Percentiles rank a stretch among this genome's conserved stretches.
These are phyloP conservation scores for Habroteleia sp. DNA, from an alignment of 2,888 invertebrate genomes.

Conservation along the genomic window DNA sequence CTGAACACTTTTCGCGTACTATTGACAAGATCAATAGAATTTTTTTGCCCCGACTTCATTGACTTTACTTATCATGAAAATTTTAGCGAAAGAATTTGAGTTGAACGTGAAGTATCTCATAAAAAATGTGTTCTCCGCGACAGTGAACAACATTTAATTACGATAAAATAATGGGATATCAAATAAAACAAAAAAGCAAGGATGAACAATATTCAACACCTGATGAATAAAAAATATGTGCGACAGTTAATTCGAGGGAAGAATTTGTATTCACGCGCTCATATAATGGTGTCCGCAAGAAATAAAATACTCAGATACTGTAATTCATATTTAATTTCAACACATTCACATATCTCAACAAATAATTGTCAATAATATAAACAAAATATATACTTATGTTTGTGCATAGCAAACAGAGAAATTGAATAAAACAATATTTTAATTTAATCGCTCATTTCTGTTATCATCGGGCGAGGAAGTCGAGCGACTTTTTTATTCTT, in stretches of 20 bases:
- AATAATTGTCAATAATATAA: slow-evolving; percentile 10
- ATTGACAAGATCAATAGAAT: background rate
- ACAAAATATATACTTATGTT: slow-evolving; percentile 24
- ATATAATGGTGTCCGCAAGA: slow-evolving; percentile 12
- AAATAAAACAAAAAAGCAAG: background rate
- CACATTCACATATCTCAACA: slow-evolving; percentile 26
- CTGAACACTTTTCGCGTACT: background rate
- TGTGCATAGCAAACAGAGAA: slow-evolving; percentile 28
- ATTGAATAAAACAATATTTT: slow-evolving; percentile 21
- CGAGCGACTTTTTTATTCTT: slow-evolving; percentile 24
- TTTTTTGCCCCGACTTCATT: background rate
- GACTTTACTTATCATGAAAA: background rate
- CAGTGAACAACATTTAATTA: too few species aligned
- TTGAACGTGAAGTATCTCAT: background rate
- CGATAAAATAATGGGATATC: background rate
- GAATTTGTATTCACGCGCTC: background rate
- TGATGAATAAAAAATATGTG: background rate
- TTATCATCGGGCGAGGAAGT: background rate
- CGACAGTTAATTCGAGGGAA: too few species aligned
- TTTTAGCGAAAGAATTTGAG: background rate
- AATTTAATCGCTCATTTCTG: slow-evolving; percentile 1
- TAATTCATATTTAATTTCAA: slow-evolving; percentile 31
- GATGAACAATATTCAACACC: too few species aligned
- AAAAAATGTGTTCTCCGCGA: background rate
- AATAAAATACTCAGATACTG: slow-evolving; percentile 20